Evolutionary conservation across 1,140 invertebrate genomes (phyloP), one percentile per base, ranked within the genome.

Genomic region (Brachionus rotundiformis): DNA sequence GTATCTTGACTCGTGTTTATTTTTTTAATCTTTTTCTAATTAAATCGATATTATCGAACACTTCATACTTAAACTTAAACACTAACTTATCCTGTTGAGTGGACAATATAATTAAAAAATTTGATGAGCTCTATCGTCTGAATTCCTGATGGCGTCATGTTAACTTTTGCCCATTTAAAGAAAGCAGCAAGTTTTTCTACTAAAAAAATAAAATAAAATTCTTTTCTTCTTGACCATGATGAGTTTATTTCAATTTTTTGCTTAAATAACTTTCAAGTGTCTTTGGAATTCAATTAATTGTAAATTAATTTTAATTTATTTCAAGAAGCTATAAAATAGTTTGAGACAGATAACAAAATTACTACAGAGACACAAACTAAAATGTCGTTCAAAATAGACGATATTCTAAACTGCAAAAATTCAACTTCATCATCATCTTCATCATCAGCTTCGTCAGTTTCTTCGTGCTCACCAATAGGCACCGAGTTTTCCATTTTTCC

Each of bases 21-120:
- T 73, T 73, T 44, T 25, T 44, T 73, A 73, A 73, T 73, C 68
- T 73, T 73, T 73, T 73, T 73, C 39, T 73, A 73, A 73, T 73
- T 73, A 73, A 73, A 73, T 73, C 68, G 68, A 73, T 73, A 73
- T 73, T 73, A 73, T 73, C 68, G 39, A 44, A 44, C 39, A 25
- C 39, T 25, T 73, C 63, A 7, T 3, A 8, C n/a, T 36, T 16
- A 68, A 68, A 73, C 36, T 73, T 73, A 73, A 73, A 73, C 68
- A 41, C 41, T 44, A 8, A 11, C 33, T 44, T 73, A 41, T 73
- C 68, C 39, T 73, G 68, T 73, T n/a, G 68, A 73, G 68, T 73
- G 68, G 68, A 73, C 68, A 73, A 73, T 44, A 27, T 73, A 73
- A 73, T 73, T 73, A 73, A 44, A 73, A 63, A 31, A 63, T 27